Base-by-base conservation (phyloP, 2,797 vertebrate genomes). In the Coluber constrictor region DNA sequence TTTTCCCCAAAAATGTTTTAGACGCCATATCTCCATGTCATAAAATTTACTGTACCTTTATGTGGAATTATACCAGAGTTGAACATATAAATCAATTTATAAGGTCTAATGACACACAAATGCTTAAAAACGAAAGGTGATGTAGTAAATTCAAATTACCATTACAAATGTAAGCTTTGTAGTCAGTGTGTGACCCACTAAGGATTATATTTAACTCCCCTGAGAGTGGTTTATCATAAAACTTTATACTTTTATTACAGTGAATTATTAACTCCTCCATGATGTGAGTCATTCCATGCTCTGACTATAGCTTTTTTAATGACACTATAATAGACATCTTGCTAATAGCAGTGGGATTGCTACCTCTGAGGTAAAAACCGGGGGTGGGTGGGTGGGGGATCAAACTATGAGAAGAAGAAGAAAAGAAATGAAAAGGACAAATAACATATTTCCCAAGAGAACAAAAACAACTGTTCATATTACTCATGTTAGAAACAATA, bases 141-240 rank as follows among this genome's bases (percentile, higher is more conserved):
- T 97, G 97, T 97, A 98, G 98, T 98, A 98, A 98, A 98, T 98
- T 97, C 97, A 98, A 98, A 98, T 98, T 98, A 98, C 97, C 97
- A 98, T 98, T 97, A 98, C 97, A 98, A 98, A 98, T 97, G 97
- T 98, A 98, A 98, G 98, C 98, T 98, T 98, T 97, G 97, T 97
- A 98, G 97, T 97, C 98, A 98, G 97, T 97, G 97, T 98, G 97
- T 98, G 98, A 98, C 98, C 98, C 90, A 61, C 97, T 97, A 98
- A 98, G 98, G 97, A 98, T 98, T 98, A 98, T 98, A 98, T 98
- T 98, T 98, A 98, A 98, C 97, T 98, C 98, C 97, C 97, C 96
- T 97, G 98, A 98, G 97, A 98, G 97, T 97, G 97, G 97, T 98
- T 98, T 98, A 98, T 98, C 97, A 98, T 98, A 98, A 98, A 98